Conservation (phyloP, 2,113 vertebrate genomes). For the Arvicanthis niloticus region DNA sequence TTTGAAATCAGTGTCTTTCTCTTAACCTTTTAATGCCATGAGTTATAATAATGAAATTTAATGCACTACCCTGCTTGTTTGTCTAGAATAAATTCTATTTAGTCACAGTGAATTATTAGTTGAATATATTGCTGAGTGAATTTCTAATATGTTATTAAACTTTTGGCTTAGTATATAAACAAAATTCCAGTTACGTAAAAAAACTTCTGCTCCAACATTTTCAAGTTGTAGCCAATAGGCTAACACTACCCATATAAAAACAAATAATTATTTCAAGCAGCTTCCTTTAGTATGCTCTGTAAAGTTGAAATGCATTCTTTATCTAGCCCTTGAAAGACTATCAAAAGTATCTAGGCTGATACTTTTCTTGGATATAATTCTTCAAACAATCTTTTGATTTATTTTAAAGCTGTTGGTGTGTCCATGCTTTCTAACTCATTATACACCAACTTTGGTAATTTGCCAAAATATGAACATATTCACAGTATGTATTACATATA, state of each 20-base stretch:
- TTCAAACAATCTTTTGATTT: constrained; percentile 46
- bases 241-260: constrained; percentile 20
- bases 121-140: constrained; percentile 51
- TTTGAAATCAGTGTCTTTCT: constrained; percentile 24
- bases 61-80: background rate
- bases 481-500: background rate
- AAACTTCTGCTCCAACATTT: background rate
- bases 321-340: constrained; percentile 21
- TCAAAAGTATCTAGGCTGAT: background rate
- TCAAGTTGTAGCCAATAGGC: background rate
- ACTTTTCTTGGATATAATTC: background rate
- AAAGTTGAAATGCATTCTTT: background rate
- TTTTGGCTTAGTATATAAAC: constrained; percentile 45
- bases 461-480: background rate
- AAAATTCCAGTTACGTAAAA: constrained; percentile 37
- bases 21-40: constrained; percentile 45
- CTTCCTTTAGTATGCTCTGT: background rate
- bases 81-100: constrained; percentile 58
- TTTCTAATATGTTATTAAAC: constrained; percentile 66
- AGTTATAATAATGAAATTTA: constrained; percentile 59
- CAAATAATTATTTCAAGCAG: constrained; percentile 32
- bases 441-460: constrained; percentile 18
- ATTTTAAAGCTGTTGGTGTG: background rate
- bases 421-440: background rate
- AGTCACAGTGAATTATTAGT: constrained; percentile 68